Percentiles rank a stretch among this genome's conserved stretches.
Evolutionary conservation across 2,797 vertebrate genomes (phyloP).

Genomic region (Sandelia bainsii): DNA sequence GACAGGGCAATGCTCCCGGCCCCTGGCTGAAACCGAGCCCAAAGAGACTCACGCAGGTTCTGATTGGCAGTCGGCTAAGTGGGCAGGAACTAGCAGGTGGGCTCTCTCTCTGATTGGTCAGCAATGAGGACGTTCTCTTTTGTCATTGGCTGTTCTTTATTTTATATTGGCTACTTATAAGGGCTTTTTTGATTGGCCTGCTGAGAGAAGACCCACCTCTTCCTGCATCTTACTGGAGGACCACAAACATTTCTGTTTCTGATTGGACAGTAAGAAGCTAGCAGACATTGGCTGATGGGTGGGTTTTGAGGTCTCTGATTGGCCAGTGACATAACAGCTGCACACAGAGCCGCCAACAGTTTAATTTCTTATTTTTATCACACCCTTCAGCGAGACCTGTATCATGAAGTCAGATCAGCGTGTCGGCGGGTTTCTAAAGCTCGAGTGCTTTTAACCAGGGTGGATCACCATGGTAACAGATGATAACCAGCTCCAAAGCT

Average conservation of each 20-base stretch:
- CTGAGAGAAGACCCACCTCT: conserved; percentile 45
- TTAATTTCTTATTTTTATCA: conserved; percentile 25
- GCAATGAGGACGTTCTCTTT: conserved; percentile 4
- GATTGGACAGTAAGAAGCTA: conserved; percentile 13
- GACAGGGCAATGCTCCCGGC: conserved; percentile 42
- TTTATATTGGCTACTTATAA: conserved; percentile 55
- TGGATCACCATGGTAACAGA: not conserved
- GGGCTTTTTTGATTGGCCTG: conserved; percentile 66
- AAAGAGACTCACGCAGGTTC: conserved; percentile 62
- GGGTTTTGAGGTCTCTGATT: conserved; percentile 35
- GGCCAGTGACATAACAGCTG: conserved; percentile 31
- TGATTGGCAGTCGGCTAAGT: conserved; percentile 53
- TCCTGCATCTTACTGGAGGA: conserved; percentile 29
- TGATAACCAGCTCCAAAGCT: not conserved
- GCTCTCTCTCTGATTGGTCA: conserved; percentile 75
- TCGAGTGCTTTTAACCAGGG: not conserved
- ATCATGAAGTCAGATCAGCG: not conserved
- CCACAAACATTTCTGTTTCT: conserved; percentile 15
- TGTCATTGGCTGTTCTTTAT: conserved; percentile 17
- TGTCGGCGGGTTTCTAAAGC: not conserved
- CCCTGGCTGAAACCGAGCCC: conserved; percentile 78
- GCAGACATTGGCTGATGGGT: conserved; percentile 8
- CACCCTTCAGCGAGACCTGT: conserved; percentile 30
- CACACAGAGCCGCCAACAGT: conserved; percentile 3
- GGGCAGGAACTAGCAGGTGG: conserved; percentile 39